Conservation (phyloP, 2,888 invertebrate genomes). For the Biston betularia region DNA sequence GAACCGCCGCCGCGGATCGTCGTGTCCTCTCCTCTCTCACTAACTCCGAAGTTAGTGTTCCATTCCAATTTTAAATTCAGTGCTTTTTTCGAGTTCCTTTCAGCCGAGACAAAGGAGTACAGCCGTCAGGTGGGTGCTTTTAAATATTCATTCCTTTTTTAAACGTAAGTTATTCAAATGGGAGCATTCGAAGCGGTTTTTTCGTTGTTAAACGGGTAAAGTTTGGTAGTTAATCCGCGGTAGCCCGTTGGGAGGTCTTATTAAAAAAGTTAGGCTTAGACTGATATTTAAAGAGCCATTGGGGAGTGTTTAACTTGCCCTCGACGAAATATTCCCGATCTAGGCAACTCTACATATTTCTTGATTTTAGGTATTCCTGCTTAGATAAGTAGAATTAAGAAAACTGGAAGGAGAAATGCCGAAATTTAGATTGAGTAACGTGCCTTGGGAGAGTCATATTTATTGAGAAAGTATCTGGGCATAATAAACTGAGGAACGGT, state of each 20-base stretch:
- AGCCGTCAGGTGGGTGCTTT: conserved; percentile 56
- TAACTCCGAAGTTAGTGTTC: conserved; percentile 44
- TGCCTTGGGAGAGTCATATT: not conserved
- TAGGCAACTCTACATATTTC: not conserved
- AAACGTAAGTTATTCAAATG: conserved; percentile 57
- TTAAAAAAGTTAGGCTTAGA: conserved; percentile 75
- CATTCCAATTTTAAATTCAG: conserved; percentile 54
- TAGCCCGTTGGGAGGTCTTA: conserved; percentile 59
- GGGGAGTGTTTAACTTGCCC: conserved; percentile 52
- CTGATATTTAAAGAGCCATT: conserved; percentile 64
- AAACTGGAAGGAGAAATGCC: too few species aligned
- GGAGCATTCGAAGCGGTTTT: conserved; percentile 46
- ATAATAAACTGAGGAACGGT: not conserved
- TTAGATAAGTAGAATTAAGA: too few species aligned
- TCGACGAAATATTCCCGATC: conserved; percentile 7
- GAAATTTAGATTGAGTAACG: not conserved
- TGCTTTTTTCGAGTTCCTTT: conserved; percentile 53
- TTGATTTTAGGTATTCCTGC: not conserved
- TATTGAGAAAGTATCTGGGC: too few species aligned
- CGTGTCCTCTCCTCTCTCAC: conserved; percentile 42
- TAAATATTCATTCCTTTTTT: conserved; percentile 56
- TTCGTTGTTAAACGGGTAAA: conserved; percentile 63
- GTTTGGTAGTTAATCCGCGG: conserved; percentile 67
- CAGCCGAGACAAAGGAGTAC: conserved; percentile 45
- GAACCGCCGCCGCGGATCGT: conserved; percentile 48